Evolutionary conservation across 2,113 vertebrate species (phyloP).

Genomic region (Lepus timidus): DNA sequence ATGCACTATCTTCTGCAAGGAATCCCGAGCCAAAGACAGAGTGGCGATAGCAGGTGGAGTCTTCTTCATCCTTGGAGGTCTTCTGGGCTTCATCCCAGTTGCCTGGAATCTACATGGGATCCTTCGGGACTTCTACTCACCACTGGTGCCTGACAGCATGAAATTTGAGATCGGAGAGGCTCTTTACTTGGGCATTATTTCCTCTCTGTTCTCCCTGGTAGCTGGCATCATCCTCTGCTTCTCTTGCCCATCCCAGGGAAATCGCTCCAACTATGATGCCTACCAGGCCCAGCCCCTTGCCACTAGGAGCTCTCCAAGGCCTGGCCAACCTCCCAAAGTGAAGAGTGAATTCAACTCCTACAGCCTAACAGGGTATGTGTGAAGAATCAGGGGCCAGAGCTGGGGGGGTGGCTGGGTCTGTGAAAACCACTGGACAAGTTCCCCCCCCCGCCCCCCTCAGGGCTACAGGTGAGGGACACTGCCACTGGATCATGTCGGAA

Average conservation of each 20-base stretch:
- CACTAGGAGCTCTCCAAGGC: constrained; percentile 79
- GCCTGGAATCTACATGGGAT: constrained; percentile 96
- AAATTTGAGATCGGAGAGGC: constrained; percentile 97
- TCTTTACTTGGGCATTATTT: constrained; percentile 94
- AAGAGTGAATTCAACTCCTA: constrained; percentile 90
- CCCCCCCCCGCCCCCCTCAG: neutral
- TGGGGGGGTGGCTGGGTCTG: constrained; percentile 79
- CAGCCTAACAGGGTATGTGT: constrained; percentile 91
- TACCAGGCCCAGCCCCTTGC: constrained; percentile 83
- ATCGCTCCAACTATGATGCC: constrained; percentile 11
- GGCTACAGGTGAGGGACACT: constrained; percentile 60
- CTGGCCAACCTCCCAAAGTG: constrained; percentile 79
- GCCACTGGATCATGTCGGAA: constrained; percentile 66
- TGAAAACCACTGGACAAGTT: constrained; percentile 79
- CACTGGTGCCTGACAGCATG: constrained; percentile 90
- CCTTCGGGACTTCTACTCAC: constrained; percentile 94
- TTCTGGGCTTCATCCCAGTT: constrained; percentile 94
- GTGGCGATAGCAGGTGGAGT: constrained; percentile 90
- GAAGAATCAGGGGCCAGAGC: constrained; percentile 79
- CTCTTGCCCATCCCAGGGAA: constrained; percentile 88
- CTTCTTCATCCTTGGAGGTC: constrained; percentile 91
- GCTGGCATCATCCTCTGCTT: constrained; percentile 93
- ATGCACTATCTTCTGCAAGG: constrained; percentile 94
- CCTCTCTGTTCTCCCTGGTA: constrained; percentile 92
- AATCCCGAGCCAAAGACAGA: constrained; percentile 89